Evolutionary conservation across 2,888 invertebrate species (phyloP).

Genomic region (Acanthococcus lagerstroemiae): DNA sequence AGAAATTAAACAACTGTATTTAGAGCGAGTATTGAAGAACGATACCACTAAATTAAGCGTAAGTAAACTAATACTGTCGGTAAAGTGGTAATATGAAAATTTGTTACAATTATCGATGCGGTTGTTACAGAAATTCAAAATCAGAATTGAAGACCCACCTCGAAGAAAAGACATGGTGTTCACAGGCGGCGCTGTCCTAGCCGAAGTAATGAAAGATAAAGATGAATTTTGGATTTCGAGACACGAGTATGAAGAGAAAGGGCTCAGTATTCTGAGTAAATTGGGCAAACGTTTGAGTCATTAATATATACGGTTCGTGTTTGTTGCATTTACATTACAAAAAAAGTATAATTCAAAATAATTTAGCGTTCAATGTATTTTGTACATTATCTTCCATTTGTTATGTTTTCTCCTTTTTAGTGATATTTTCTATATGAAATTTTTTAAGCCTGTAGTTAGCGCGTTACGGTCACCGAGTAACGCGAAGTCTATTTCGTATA

Average conservation of each 20-base stretch:
- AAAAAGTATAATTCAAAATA: not conserved
- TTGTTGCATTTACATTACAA: not conserved
- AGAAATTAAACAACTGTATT: slow-evolving; percentile 95
- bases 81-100: not conserved
- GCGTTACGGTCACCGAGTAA: too few relatives aligned
- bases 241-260: slow-evolving; percentile 90
- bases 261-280: slow-evolving; percentile 56
- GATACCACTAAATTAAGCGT: slow-evolving; percentile 82
- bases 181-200: slow-evolving; percentile 95
- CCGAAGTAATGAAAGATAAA: slow-evolving; percentile 95
- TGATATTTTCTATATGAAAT: too few relatives aligned
- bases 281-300: slow-evolving; percentile 43
- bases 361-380: not conserved
- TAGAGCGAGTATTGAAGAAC: slow-evolving; percentile 89
- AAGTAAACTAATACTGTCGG: slow-evolving; percentile 39
- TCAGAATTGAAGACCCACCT: slow-evolving; percentile 96
- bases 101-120: not conserved
- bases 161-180: slow-evolving; percentile 99
- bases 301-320: slow-evolving; percentile 57
- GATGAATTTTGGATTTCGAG: slow-evolving; percentile 93
- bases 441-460: too few relatives aligned
- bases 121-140: slow-evolving; percentile 83
- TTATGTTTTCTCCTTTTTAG: too few relatives aligned
- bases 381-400: not conserved
- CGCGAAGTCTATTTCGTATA: too few relatives aligned